These are phyloP conservation scores for Helicoverpa zea DNA, from an alignment of 1,140 invertebrate genomes.

Conservation along the genomic window DNA sequence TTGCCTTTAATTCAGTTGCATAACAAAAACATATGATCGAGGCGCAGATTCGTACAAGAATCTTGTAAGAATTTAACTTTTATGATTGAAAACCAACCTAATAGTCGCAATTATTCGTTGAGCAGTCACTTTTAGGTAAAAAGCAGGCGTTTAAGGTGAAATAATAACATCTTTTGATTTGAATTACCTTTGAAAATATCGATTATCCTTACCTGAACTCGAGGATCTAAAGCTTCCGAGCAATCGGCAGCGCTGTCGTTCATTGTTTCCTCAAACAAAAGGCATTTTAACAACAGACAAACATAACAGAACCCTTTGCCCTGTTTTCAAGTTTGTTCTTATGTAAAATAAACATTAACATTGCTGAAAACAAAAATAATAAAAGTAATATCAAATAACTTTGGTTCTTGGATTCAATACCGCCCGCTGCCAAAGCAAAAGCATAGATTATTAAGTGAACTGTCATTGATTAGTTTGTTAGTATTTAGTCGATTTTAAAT, in stretches of 20 bases:
- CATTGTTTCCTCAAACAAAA: conserved; percentile 78
- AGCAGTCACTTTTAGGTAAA: neutral
- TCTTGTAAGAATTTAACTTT: neutral
- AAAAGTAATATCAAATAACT: conserved; percentile 42
- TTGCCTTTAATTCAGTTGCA: conserved; percentile 33
- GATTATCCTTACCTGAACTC: conserved; percentile 87
- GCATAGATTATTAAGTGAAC: conserved; percentile 34
- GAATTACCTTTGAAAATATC: conserved; percentile 65
- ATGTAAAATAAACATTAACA: conserved; percentile 53
- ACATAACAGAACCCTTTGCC: conserved; percentile 57
- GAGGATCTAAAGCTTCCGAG: conserved; percentile 87
- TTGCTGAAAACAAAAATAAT: conserved; percentile 50
- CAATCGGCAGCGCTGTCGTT: conserved; percentile 83
- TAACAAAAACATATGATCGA: conserved; percentile 51
- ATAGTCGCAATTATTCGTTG: neutral
- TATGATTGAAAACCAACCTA: neutral
- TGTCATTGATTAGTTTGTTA: conserved; percentile 8
- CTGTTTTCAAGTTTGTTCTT: conserved; percentile 58
- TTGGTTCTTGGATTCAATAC: conserved; percentile 39
- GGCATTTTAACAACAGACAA: conserved; percentile 73
- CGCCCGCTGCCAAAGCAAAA: conserved; percentile 36
- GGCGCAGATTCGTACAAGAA: neutral
- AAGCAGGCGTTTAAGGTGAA: neutral
- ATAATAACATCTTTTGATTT: conserved; percentile 1
- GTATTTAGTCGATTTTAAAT: neutral